Percentiles rank a stretch among this genome's conserved stretches.
phyloP scores from a whole-genome alignment of 2,113 vertebrate genomes.

The Microtus pennsylvanicus region DNA sequence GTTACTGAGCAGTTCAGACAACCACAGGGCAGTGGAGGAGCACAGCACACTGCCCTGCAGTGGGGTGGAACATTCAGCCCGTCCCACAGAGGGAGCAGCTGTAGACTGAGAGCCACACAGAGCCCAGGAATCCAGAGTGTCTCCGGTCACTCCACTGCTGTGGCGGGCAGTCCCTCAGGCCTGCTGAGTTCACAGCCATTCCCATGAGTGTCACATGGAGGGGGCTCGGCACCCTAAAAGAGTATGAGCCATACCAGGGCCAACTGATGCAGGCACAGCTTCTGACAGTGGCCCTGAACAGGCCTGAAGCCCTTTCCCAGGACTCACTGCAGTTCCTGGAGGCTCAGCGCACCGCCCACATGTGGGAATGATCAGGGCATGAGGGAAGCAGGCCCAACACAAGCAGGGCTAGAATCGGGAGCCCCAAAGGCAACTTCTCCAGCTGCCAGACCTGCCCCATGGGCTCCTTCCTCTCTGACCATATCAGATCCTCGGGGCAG shows the following conservation, averaged over 20 bases:
- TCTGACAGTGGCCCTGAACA: not conserved
- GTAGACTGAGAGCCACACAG: accelerated
- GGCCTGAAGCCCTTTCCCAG: not conserved
- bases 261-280: not conserved
- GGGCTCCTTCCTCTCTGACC: not conserved
- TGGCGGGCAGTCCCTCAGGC: not conserved
- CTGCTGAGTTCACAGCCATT: not conserved
- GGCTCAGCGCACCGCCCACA: not conserved
- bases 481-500: not conserved
- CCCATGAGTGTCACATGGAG: not conserved
- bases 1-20: not conserved
- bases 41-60: not conserved
- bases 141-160: accelerated
- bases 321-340: not conserved
- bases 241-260: not conserved
- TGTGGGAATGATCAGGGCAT: not conserved
- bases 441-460: not conserved
- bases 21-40: no score
- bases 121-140: no score
- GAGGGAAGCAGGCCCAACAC: not conserved
- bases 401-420: not conserved
- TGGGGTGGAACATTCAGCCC: not conserved
- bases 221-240: not conserved
- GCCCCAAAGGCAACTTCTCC: not conserved
- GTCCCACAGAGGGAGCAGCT: not conserved